Evolutionary conservation across 2,888 invertebrate genomes (phyloP).

Genomic region (Tetramorium bicarinatum): DNA sequence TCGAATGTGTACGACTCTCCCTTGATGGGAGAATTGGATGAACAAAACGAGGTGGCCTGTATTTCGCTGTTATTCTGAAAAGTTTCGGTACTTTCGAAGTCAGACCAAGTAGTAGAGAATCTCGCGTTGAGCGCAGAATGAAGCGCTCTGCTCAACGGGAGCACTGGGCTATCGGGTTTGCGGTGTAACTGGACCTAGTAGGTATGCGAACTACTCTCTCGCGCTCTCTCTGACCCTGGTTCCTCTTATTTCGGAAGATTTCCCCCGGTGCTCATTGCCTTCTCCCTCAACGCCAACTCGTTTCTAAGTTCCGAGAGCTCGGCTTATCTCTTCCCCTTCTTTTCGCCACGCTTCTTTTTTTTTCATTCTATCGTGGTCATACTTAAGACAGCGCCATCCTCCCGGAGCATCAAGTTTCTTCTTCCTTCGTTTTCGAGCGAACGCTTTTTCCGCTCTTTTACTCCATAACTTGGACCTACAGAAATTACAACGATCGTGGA

Average conservation of each 20-base stretch:
- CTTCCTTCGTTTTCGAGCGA: constrained; percentile 37
- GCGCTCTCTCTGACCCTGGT: constrained; percentile 60
- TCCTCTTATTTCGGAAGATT: constrained; percentile 82
- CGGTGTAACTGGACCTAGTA: constrained; percentile 78
- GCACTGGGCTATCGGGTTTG: constrained; percentile 78
- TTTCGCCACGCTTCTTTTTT: constrained; percentile 17
- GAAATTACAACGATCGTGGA: constrained; percentile 43
- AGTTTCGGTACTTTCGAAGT: constrained; percentile 66
- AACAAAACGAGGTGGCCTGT: constrained; percentile 38
- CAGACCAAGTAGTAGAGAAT: constrained; percentile 53
- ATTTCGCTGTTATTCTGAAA: constrained; percentile 51
- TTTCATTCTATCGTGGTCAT: constrained; percentile 28
- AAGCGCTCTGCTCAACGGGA: constrained; percentile 68
- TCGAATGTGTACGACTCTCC: constrained; percentile 1
- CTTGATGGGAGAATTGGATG: not conserved
- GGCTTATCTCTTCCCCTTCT: constrained; percentile 68
- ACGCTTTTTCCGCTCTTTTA: constrained; percentile 62
- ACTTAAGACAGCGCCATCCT: constrained; percentile 52
- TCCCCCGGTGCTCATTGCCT: constrained; percentile 82
- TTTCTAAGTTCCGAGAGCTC: constrained; percentile 75
- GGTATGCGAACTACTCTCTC: constrained; percentile 69
- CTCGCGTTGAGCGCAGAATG: constrained; percentile 47
- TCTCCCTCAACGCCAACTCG: constrained; percentile 75
- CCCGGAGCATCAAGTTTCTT: constrained; percentile 58
- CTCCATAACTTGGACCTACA: constrained; percentile 37